A percentile compares a stretch with the other conserved stretches of the same genome.
These are phyloP conservation scores for Odocoileus hemionus DNA, from an alignment of 2,113 vertebrate genomes.

Conservation along the genomic window DNA sequence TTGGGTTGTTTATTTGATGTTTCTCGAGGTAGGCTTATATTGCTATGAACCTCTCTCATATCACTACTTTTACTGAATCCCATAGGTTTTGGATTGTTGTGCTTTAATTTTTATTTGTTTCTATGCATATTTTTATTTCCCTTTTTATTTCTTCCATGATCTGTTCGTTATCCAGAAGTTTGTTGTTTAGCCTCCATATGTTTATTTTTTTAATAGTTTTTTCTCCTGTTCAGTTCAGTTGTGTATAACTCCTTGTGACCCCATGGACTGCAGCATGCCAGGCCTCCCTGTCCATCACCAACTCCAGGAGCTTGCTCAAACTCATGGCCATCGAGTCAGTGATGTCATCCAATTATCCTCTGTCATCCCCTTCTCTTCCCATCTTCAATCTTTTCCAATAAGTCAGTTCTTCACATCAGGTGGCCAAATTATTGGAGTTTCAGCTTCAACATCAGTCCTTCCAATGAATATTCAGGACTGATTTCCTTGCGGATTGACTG, in stretches of 20 bases:
- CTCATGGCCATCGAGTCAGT: not conserved
- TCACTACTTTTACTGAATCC: not conserved
- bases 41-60: not conserved
- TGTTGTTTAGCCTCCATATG: not conserved
- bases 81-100: not conserved
- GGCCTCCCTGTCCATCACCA: not conserved
- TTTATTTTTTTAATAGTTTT: not conserved
- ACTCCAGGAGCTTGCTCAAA: not conserved
- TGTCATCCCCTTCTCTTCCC: not conserved
- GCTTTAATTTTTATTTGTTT: not conserved
- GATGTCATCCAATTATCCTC: not conserved
- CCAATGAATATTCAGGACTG: not conserved
- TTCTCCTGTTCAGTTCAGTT: not conserved
- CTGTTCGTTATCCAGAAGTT: not conserved
- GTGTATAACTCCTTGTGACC: not conserved
- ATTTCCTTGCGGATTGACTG: not conserved
- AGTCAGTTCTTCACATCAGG: not conserved
- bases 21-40: not conserved
- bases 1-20: not conserved
- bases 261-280: rapidly evolving
- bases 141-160: not conserved
- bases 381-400: not conserved
- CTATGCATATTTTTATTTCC: not conserved
- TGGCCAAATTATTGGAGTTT: not conserved
- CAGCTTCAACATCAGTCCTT: not conserved